phyloP scores from a whole-genome alignment of 1,140 invertebrate genomes.

The Apis florea region DNA sequence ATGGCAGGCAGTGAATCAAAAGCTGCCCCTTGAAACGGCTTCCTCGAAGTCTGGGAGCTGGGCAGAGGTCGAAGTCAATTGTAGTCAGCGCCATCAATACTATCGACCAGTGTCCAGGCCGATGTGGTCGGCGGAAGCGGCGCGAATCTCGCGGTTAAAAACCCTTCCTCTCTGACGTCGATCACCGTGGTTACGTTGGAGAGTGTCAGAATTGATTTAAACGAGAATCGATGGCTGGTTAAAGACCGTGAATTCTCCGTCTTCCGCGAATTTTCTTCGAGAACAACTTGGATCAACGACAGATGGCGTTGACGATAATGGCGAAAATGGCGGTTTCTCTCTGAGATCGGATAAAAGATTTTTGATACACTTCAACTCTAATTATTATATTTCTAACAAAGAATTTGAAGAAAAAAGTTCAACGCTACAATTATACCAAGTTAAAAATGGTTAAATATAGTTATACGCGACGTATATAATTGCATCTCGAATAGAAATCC shows the following conservation, averaged over 20 bases:
- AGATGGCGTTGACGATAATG: background rate
- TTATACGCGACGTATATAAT: too few relatives aligned
- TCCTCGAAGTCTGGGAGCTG: constrained; percentile 35
- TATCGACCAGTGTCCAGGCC: constrained; percentile 9
- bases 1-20: constrained; percentile 56
- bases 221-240: constrained; percentile 20
- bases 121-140: constrained; percentile 12
- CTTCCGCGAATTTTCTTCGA: background rate
- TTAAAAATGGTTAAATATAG: too few relatives aligned
- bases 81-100: constrained; percentile 48
- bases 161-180: constrained; percentile 42
- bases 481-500: too few relatives aligned
- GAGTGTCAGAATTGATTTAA: constrained; percentile 60
- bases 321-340: background rate
- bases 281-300: too few relatives aligned
- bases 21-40: constrained; percentile 34
- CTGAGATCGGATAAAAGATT: too few relatives aligned
- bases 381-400: too few relatives aligned
- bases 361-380: too few relatives aligned
- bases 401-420: too few relatives aligned
- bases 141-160: background rate
- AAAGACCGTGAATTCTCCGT: background rate
- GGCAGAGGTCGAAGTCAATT: constrained; percentile 55
- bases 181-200: constrained; percentile 48
- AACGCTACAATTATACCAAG: too few relatives aligned